These are phyloP conservation scores for Sturmia bella DNA, from an alignment of 2,888 invertebrate genomes.

Conservation along the genomic window DNA sequence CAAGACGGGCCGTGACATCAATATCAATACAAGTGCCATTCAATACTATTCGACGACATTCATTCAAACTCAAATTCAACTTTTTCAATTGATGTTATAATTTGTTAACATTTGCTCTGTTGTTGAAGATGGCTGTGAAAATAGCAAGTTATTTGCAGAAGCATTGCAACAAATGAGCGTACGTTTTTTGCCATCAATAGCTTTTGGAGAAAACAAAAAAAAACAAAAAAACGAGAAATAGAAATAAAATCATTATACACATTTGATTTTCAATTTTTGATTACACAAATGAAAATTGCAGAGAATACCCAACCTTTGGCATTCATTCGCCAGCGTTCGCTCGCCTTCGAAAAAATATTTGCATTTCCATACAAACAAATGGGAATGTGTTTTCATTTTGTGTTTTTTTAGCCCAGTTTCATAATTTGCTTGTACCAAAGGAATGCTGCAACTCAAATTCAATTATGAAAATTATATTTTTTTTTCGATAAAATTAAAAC, in stretches of 20 bases:
- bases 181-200: constrained; percentile 11
- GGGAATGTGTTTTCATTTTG: background rate
- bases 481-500: background rate
- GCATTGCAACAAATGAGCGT: background rate
- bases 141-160: constrained; percentile 5
- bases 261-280: no score
- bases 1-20: background rate
- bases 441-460: constrained; percentile 6
- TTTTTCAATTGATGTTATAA: background rate
- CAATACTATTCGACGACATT: background rate
- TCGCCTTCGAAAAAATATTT: background rate
- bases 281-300: no score
- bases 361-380: background rate
- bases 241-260: no score
- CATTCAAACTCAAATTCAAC: background rate
- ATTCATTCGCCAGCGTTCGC: no score
- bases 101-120: background rate
- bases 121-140: background rate
- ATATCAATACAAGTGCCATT: background rate
- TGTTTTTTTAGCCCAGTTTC: constrained; percentile 4
- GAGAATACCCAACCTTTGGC: no score
- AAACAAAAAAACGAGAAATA: no score
- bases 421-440: background rate
- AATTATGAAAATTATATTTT: constrained; percentile 34
- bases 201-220: background rate